Base-by-base conservation (phyloP, 2,888 invertebrate species). In the Catocala sponsa region DNA sequence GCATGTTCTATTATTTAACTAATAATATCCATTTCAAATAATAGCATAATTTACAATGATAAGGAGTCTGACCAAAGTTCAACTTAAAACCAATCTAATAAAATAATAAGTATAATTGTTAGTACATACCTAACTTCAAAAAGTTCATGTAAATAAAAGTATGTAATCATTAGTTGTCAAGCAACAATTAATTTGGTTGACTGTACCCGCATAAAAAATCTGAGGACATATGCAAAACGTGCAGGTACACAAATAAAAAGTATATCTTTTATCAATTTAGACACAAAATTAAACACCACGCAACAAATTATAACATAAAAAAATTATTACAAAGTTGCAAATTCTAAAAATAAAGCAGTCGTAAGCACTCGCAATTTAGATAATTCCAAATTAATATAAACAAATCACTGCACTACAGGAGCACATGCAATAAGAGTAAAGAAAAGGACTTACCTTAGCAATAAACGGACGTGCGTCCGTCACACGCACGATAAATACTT, bases 391-490 rank as follows among this genome's bases (percentile, higher is more conserved):
- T 72, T 66, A 65, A 73, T 59, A 70, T 57, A 76, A 70, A 67
- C 66, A 72, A 70, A 76, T 62, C 55, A 59, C 68, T 49, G 54
- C 64, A 70, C 63, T 68, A 66, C 61, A 74, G 65, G 72, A 72
- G 72, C 69, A 70, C 67, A 74, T 65, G 70, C 76, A 68, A 75
- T 58, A 72, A 65, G 41, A 81, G 80, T 76, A 82, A 79, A 80
- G 80, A 77, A 71, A 81, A 67, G 74, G 67, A 91, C 92, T 93
- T 84, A 93, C 92, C 92, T 83, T 74, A 80, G 76, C 75, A 85
- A 83, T 79, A 81, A 88, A 91, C 89, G 88, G 88, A 86, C 92
- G 88, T 92, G 88, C 84, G 86, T 83, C 87, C 81, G 76, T 82
- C 83, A 80, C 81, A 84, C 83, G 82, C 87, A 89, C 85, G 69